A percentile compares a stretch with the other conserved stretches of the same genome.
Evolutionary conservation across 2,888 invertebrate species (phyloP).

Genomic region (Sesia apiformis): DNA sequence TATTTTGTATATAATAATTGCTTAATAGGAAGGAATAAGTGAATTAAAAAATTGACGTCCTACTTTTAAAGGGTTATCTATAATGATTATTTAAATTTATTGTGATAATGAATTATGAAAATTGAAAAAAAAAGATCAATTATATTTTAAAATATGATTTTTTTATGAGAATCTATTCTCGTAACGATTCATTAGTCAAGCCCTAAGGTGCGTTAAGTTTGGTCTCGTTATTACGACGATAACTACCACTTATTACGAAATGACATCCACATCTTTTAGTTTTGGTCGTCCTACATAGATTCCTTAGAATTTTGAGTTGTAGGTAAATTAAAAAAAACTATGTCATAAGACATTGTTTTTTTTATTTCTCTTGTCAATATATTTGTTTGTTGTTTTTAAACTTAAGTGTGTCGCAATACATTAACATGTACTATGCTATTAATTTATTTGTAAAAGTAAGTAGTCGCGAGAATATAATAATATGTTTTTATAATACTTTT

Average conservation of each 20-base stretch:
- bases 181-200: conserved; percentile 1
- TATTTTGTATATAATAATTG: conserved; percentile 60
- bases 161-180: not conserved
- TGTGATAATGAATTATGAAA: not conserved
- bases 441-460: not conserved
- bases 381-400: no score
- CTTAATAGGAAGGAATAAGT: conserved; percentile 65
- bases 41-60: conserved; percentile 62
- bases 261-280: conserved; percentile 11
- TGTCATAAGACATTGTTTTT: no score
- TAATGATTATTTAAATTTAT: not conserved
- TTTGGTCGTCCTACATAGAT: conserved; percentile 16
- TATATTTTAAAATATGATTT: not conserved
- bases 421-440: not conserved
- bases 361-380: no score
- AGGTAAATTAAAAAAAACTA: not conserved
- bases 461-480: not conserved
- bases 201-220: conserved; percentile 6
- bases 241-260: conserved; percentile 15
- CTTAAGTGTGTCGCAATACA: not conserved
- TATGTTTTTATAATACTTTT: no score
- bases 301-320: not conserved
- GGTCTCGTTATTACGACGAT: conserved; percentile 8
- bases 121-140: not conserved
- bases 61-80: conserved; percentile 24